Base-by-base conservation (phyloP, 1,140 invertebrate genomes). In the Venturia canescens region DNA sequence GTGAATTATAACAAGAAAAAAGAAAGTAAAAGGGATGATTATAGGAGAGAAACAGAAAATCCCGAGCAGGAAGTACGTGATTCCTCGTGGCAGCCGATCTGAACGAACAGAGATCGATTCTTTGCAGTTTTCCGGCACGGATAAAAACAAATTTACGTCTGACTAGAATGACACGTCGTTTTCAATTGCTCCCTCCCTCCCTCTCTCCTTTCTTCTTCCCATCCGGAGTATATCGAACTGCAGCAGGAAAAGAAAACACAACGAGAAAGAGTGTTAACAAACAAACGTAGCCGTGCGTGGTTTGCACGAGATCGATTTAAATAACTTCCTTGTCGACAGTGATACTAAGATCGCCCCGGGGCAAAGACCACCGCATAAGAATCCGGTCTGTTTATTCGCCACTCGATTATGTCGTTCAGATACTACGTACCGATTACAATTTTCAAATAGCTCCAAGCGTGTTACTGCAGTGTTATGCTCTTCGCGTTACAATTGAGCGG, bases 321-420 rank as follows among this genome's bases (percentile, higher is more conserved):
- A 89, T 88, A 84, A 87, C 88, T 91, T 91, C 89, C 89, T 89
- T 84, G 84, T 90, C 83, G 69, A 48, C 21, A 60, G 70, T 53
- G 82, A 83, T 79, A 70, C 38, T 9, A 26, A 50, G 44, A 69
- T 31, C 29, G 29, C 27, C n/a, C 66, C 50, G 11, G 21, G 29
- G 76, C 63, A 77, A n/a, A 77, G 57, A 81, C 50, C 74, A 78
- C 75, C 72, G 78, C 80, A 81, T 79, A 83, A 84, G 83, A 88
- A 87, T 87, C 86, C 82, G 75, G 80, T 84, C 78, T 78, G 83
- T 31, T 69, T 69, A 87, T 82, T 83, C 82, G 79, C 75, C 81
- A 85, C 87, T 90, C 86, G 85, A 89, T 91, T 88, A 89, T 88
- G 86, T 88, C 86, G 88, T 89, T 85, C 82, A 83, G 75, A 48